A percentile compares a stretch with the other conserved stretches of the same genome.
These are phyloP conservation scores for Falco rusticolus DNA, from an alignment of 2,797 vertebrate genomes.

Conservation along the genomic window DNA sequence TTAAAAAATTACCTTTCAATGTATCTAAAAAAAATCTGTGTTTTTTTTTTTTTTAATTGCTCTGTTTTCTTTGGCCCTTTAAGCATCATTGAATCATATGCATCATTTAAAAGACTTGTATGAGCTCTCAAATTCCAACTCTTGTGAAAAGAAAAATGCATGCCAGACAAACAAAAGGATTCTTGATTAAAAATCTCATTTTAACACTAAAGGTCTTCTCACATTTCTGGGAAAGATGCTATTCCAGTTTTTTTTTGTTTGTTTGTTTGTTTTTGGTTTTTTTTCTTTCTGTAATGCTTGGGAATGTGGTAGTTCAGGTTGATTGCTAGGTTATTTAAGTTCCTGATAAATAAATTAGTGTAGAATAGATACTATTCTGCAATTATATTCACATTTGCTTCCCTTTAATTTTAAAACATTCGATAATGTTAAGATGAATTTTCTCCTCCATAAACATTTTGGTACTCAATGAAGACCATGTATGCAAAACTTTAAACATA, in stretches of 20 bases:
- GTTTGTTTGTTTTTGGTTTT: neutral
- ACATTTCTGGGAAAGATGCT: neutral
- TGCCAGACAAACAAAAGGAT: neutral
- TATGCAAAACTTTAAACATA: neutral
- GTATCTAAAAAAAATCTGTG: neutral
- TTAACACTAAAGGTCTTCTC: neutral
- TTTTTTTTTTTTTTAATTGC: neutral
- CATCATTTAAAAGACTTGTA: neutral
- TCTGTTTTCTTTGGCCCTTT: neutral
- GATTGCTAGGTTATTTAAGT: neutral
- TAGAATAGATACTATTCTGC: neutral
- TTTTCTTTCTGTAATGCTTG: neutral
- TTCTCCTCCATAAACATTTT: neutral
- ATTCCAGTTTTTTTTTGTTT: neutral
- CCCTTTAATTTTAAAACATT: neutral
- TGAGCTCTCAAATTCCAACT: neutral
- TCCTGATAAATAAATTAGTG: neutral
- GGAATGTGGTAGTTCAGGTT: neutral
- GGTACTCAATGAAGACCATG: neutral
- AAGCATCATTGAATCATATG: neutral
- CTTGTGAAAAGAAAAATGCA: neutral
- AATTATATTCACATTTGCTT: neutral
- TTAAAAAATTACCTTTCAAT: neutral
- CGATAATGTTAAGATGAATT: neutral
- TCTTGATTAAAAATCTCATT: neutral